Conservation (phyloP, 1,140 invertebrate species). For the Drosophila asahinai region DNA sequence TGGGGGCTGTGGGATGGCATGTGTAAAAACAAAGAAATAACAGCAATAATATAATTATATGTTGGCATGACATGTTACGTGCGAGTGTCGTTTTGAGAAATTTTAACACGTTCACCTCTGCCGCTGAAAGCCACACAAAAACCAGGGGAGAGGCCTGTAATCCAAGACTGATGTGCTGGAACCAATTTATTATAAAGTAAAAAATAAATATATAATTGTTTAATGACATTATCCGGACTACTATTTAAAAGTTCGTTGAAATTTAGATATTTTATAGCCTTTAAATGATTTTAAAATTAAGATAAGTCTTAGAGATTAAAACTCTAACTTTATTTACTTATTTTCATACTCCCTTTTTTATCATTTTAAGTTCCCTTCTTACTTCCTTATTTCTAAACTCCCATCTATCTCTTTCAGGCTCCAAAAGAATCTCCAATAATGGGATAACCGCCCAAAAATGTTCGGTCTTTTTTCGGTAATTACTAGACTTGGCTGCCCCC, state of each 20-base stretch:
- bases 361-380: background rate
- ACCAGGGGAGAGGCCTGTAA: background rate
- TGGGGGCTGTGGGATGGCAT: constrained; percentile 19
- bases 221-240: no score
- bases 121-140: constrained; percentile 1
- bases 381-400: background rate
- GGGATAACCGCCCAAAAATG: constrained; percentile 1
- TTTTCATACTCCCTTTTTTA: no score
- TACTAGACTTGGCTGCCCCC: constrained; percentile 48
- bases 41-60: constrained; percentile 78
- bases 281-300: background rate
- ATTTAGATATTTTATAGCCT: background rate
- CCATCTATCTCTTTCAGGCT: background rate
- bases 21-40: constrained; percentile 66
- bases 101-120: constrained; percentile 59
- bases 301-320: no score
- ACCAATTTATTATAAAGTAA: constrained; percentile 3
- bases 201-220: background rate
- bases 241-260: no score
- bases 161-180: constrained; percentile 4
- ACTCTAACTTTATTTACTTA: no score
- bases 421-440: constrained; percentile 43
- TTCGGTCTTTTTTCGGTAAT: constrained; percentile 51
- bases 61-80: constrained; percentile 80
- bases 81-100: constrained; percentile 65